Base-by-base conservation (phyloP, 1,140 invertebrate genomes). In the Aphaenogaster ashmeadi region DNA sequence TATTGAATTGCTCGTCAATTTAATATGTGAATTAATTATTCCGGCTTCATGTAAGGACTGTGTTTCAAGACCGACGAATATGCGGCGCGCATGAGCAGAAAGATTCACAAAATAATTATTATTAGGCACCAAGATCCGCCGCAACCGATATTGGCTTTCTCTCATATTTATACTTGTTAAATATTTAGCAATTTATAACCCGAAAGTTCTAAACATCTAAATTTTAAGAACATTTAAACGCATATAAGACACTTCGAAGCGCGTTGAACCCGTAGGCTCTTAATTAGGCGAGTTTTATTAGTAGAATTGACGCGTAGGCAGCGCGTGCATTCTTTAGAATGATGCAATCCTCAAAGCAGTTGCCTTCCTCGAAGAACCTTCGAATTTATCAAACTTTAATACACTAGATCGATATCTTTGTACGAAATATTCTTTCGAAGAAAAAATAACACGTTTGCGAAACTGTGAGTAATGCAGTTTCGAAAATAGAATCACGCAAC, bases 251-350 rank as follows among this genome's bases (percentile, higher is more conserved):
- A 75, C 36, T 66, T 47, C 38, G 38, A 5, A 66, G 88, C 58
- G 41, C 86, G 69, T 90, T 89, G 72, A 90, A 88, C 89, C 80
- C 85, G 56, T 60, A 87, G 38, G 58, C 86, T 80, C 69, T 33
- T 90, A 91, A 91, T 91, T 91, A 91, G 66, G 56, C 71, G 41
- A 74, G 86, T 62, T 66, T 90, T 91, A 91, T 90, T 91, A 90
- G 54, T 84, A 74, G 72, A 88, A 92, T 91, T 77, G 81, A 52
- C 38, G 86, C 91, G 91, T 92, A 88, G 91, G 88, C 75, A 67
- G 84, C 33, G 13, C n/a, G 11, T 80, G 44, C 88, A 67, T 86
- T 86, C 89, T 36, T 90, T 7, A n/a, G 33, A 64, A 64, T 88
- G 64, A 67, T 75, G 87, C 58, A 88, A 91, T 69, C 13, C 56